Evolutionary conservation across 2,113 vertebrate species (phyloP).

Genomic region (Bufo bufo): DNA sequence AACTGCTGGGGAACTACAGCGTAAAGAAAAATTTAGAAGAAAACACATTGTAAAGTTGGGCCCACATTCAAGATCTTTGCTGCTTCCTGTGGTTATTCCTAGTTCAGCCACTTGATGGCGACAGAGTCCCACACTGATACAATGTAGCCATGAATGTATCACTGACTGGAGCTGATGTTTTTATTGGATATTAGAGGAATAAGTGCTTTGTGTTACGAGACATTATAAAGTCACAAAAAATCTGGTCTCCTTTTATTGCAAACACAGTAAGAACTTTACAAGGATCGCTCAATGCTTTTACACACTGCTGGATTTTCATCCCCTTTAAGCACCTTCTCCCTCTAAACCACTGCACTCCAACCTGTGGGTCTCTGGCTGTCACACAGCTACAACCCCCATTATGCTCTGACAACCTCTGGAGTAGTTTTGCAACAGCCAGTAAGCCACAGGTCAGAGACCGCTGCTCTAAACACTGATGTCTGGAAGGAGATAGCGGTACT

Average conservation of each 20-base stretch:
- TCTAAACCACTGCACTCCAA: background rate
- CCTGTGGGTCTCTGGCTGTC: background rate
- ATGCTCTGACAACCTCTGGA: background rate
- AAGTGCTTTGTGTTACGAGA: background rate
- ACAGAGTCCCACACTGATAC: background rate
- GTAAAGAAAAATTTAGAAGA: no score
- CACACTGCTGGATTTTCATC: background rate
- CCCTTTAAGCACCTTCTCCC: background rate
- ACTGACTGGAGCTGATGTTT: background rate
- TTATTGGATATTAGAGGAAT: background rate
- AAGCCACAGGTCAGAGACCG: background rate
- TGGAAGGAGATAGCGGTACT: no score
- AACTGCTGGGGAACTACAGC: no score
- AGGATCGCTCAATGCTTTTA: background rate
- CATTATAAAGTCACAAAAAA: background rate
- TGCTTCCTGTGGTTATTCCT: background rate
- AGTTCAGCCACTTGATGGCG: background rate
- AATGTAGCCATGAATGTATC: background rate
- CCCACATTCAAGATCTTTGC: background rate
- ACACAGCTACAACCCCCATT: background rate
- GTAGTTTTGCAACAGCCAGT: background rate
- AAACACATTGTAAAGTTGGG: no score
- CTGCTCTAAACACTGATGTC: no score
- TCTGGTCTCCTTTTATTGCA: background rate
- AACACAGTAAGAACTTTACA: background rate